Percentiles rank a stretch among this genome's conserved stretches.
These are phyloP conservation scores for Molossus molossus DNA, from an alignment of 2,797 vertebrate genomes.

Conservation along the genomic window DNA sequence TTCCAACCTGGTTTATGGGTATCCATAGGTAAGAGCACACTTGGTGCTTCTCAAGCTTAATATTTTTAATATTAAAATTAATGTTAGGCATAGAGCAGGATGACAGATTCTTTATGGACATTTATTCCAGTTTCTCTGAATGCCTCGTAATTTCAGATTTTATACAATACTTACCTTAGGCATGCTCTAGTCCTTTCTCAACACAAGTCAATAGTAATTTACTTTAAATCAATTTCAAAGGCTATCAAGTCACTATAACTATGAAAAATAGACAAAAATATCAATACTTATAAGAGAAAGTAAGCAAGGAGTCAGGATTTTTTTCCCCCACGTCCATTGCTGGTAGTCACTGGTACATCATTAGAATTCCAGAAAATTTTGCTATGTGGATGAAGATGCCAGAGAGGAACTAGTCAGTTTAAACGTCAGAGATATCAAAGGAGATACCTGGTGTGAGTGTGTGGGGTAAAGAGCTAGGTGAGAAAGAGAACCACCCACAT, in stretches of 20 bases:
- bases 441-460: neutral
- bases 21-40: neutral
- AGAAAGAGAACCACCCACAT: neutral
- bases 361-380: neutral
- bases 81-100: neutral
- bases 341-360: neutral
- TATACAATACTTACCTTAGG: neutral
- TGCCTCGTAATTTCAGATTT: neutral
- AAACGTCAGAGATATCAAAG: too few relatives aligned
- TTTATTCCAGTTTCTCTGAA: neutral
- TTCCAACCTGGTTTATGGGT: neutral
- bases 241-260: neutral
- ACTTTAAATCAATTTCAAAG: slow-evolving; percentile 7
- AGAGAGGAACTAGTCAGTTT: neutral
- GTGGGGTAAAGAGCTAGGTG: neutral
- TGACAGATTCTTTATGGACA: neutral
- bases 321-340: neutral
- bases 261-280: neutral
- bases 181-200: neutral
- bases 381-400: neutral
- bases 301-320: neutral
- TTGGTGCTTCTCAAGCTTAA: neutral
- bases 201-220: neutral
- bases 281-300: neutral
- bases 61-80: slow-evolving; percentile 6